Percentiles rank a stretch among this genome's conserved stretches.
Conservation (phyloP, 2,113 vertebrate genomes). For the Pygathrix nemaeus region DNA sequence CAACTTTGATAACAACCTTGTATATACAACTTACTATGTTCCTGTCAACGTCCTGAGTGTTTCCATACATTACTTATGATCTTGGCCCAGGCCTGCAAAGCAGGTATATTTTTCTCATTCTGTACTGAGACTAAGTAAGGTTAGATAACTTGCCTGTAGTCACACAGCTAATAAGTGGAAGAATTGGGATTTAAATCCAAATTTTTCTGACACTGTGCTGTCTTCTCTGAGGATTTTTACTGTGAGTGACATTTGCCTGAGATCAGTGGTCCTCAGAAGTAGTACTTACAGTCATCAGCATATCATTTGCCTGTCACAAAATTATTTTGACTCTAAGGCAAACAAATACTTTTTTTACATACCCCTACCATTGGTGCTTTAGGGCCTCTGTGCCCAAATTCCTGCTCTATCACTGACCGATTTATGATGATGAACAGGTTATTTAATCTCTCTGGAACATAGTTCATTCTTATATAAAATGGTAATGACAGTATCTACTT, state of each 20-base stretch:
- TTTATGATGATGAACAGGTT: background rate
- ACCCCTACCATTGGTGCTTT: background rate
- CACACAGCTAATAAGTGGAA: background rate
- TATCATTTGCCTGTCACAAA: background rate
- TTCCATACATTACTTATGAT: background rate
- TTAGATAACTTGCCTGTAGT: background rate
- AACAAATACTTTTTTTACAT: background rate
- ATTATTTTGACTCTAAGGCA: background rate
- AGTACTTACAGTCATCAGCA: background rate
- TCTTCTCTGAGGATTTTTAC: background rate
- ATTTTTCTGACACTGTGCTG: background rate
- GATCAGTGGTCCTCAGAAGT: background rate
- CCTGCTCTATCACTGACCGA: background rate
- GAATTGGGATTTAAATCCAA: background rate
- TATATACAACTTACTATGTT: rapidly evolving
- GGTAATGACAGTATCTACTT: too few species aligned
- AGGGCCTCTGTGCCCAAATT: background rate
- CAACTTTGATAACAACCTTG: background rate
- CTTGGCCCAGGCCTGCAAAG: background rate
- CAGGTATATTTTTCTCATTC: background rate
- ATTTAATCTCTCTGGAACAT: background rate
- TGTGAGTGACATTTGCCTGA: background rate
- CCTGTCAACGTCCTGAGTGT: background rate
- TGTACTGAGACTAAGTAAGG: background rate
- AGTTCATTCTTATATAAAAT: background rate